Percentiles rank a stretch among this genome's conserved stretches.
These are phyloP conservation scores for Neosilurus mollespiculum DNA, from an alignment of 2,797 vertebrate species.

Conservation along the genomic window DNA sequence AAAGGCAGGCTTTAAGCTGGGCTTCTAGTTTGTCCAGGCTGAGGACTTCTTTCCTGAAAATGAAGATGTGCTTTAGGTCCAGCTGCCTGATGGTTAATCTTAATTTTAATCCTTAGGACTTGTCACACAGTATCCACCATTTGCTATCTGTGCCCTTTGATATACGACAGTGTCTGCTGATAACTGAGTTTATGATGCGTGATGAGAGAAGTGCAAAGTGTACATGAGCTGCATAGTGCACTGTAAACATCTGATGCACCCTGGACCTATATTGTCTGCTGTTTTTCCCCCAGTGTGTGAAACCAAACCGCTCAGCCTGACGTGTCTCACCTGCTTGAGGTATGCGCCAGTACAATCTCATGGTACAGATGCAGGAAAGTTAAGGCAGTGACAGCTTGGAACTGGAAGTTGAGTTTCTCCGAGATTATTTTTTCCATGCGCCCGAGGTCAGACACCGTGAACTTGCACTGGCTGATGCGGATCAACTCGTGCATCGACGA, in stretches of 20 bases:
- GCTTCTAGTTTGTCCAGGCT: constrained; percentile 94
- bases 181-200: constrained; percentile 8
- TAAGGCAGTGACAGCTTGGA: constrained; percentile 95
- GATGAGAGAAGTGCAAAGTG: neutral
- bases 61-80: constrained; percentile 46
- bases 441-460: constrained; percentile 89
- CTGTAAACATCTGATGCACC: neutral
- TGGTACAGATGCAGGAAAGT: constrained; percentile 96
- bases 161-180: constrained; percentile 20
- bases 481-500: constrained; percentile 87
- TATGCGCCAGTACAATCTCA: constrained; percentile 81
- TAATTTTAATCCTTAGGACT: constrained; percentile 3
- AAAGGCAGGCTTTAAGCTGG: constrained; percentile 95
- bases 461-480: constrained; percentile 94
- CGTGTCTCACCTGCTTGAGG: constrained; percentile 82
- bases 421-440: constrained; percentile 97
- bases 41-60: constrained; percentile 82
- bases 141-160: constrained; percentile 8
- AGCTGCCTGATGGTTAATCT: neutral
- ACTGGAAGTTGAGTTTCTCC: constrained; percentile 91
- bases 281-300: too few species aligned
- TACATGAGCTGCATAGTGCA: constrained; percentile 25
- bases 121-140: neutral
- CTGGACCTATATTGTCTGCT: neutral
- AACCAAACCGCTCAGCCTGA: too few species aligned